These are phyloP conservation scores for Onychostruthus taczanowskii DNA, from an alignment of 2,113 vertebrate genomes.

Conservation along the genomic window DNA sequence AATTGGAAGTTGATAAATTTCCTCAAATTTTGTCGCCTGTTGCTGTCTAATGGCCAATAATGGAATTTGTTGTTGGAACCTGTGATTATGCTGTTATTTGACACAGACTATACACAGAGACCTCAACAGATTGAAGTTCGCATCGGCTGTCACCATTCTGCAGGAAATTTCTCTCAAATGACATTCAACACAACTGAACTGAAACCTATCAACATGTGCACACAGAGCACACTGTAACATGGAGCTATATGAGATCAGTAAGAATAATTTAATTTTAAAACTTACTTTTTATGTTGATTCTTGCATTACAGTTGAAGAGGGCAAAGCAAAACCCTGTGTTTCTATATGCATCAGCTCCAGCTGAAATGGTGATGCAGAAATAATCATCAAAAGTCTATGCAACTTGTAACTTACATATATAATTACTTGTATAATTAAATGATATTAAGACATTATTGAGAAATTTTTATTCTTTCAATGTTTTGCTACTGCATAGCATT, in stretches of 20 bases:
- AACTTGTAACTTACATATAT: background rate
- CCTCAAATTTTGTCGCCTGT: background rate
- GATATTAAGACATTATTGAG: background rate
- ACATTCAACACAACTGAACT: background rate
- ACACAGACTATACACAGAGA: background rate
- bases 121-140: background rate
- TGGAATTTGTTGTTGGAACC: background rate
- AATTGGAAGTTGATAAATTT: background rate
- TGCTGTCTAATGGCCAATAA: background rate
- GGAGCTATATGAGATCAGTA: background rate
- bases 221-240: background rate
- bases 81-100: background rate
- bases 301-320: background rate
- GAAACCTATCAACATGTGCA: background rate
- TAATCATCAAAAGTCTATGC: background rate
- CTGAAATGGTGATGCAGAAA: background rate
- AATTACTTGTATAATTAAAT: background rate
- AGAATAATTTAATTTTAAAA: background rate
- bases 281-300: background rate
- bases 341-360: background rate
- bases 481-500: background rate
- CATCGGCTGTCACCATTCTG: background rate
- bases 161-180: background rate
- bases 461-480: background rate
- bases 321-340: background rate